phyloP scores from a whole-genome alignment of 2,888 invertebrate species.

The Trichogramma dendrolimi region DNA sequence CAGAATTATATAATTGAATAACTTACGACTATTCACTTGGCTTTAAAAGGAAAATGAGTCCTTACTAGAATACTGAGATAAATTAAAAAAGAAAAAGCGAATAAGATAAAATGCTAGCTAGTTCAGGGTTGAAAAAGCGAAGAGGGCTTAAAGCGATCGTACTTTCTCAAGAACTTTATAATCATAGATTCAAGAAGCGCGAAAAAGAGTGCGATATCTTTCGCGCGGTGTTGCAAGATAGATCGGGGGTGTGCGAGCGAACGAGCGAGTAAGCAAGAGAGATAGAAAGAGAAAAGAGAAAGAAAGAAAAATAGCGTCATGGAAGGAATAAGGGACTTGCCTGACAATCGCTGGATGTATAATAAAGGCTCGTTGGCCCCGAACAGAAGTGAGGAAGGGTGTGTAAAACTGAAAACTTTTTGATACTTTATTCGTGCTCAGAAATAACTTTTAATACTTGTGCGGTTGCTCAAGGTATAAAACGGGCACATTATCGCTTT shows the following conservation, averaged over 20 bases:
- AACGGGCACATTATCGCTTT: too few species aligned
- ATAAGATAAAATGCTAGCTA: too few species aligned
- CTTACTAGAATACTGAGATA: too few species aligned
- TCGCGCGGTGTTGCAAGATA: background rate
- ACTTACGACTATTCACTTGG: too few species aligned
- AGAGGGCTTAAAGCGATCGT: constrained; percentile 23
- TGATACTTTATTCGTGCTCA: constrained; percentile 35
- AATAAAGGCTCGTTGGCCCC: constrained; percentile 19
- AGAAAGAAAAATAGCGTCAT: constrained; percentile 10
- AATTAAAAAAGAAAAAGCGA: too few species aligned
- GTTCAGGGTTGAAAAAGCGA: constrained; percentile 22
- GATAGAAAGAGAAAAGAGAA: constrained; percentile 29
- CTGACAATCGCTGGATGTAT: constrained; percentile 24
- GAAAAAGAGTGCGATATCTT: constrained; percentile 12
- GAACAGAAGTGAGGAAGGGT: constrained; percentile 28
- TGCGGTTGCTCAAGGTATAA: constrained; percentile 12
- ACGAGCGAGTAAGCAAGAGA: constrained; percentile 7
- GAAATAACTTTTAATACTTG: constrained; percentile 36
- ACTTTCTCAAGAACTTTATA: constrained; percentile 22
- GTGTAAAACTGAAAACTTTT: constrained; percentile 34
- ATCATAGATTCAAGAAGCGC: constrained; percentile 27
- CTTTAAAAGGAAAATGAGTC: too few species aligned
- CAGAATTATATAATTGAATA: too few species aligned
- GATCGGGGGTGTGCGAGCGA: background rate
- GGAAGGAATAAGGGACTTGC: constrained; percentile 7